Percentiles rank a stretch among this genome's conserved stretches.
Conservation (phyloP, 1,140 invertebrate species). For the Zaprionus nigranus region DNA sequence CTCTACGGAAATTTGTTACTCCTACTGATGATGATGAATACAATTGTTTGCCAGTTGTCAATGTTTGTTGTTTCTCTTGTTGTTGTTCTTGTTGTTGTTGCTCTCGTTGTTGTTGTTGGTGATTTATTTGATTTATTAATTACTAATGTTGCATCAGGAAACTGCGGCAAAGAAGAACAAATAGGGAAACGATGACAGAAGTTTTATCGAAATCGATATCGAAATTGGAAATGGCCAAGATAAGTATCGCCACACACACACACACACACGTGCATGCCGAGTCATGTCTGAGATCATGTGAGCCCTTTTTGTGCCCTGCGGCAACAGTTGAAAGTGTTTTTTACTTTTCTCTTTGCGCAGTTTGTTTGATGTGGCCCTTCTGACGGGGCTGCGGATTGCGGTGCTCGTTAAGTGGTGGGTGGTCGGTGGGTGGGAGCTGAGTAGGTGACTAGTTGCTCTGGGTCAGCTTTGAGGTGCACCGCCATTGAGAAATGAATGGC, state of each 20-base stretch:
- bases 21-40: slow-evolving; percentile 16
- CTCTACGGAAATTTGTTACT: slow-evolving; percentile 22
- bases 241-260: slow-evolving; percentile 45
- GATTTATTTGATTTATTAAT: slow-evolving; percentile 78
- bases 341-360: slow-evolving; percentile 30
- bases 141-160: slow-evolving; percentile 73
- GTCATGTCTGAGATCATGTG: slow-evolving; percentile 59
- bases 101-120: slow-evolving; percentile 52
- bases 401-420: background rate
- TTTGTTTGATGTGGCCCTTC: slow-evolving; percentile 58
- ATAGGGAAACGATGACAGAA: slow-evolving; percentile 21
- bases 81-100: slow-evolving; percentile 17
- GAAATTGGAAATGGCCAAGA: slow-evolving; percentile 61
- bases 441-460: slow-evolving; percentile 4
- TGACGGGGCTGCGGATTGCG: background rate
- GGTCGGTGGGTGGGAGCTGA: slow-evolving; percentile 18
- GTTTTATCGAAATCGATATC: slow-evolving; percentile 59
- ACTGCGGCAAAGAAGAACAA: slow-evolving; percentile 60
- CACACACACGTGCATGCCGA: slow-evolving; percentile 6
- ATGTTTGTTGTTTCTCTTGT: slow-evolving; percentile 22
- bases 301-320: slow-evolving; percentile 55
- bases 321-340: slow-evolving; percentile 60
- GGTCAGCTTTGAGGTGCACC: slow-evolving; percentile 59
- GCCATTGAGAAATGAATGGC: slow-evolving; percentile 40
- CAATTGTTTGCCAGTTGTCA: background rate